phyloP scores from a whole-genome alignment of 1,140 invertebrate genomes.

The Heliconius hermathena region DNA sequence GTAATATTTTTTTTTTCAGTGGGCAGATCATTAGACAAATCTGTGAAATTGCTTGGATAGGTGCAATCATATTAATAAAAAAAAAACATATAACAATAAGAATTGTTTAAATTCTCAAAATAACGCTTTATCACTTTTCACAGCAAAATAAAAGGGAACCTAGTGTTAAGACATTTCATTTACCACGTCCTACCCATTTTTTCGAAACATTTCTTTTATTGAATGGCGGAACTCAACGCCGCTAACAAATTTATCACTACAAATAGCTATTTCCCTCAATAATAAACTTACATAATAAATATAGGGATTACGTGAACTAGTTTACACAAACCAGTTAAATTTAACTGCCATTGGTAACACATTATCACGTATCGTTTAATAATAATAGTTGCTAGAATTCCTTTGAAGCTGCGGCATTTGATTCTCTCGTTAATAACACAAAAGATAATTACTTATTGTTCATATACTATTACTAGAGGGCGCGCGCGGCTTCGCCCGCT shows the following conservation, averaged over 20 bases:
- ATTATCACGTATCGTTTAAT: slow-evolving; percentile 7
- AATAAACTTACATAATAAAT: background rate
- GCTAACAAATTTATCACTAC: background rate
- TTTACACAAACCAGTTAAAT: background rate
- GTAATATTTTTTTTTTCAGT: too few species aligned
- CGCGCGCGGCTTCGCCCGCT: too few species aligned
- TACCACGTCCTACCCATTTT: background rate
- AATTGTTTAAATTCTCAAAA: too few species aligned
- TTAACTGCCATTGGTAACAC: slow-evolving; percentile 4
- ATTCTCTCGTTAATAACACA: background rate
- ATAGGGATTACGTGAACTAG: background rate
- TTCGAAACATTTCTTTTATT: background rate
- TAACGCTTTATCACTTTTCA: too few species aligned
- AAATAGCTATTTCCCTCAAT: background rate
- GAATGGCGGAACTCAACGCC: background rate
- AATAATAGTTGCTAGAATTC: background rate
- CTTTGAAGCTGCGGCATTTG: background rate
- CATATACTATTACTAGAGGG: background rate
- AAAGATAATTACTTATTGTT: background rate
- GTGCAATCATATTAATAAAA: too few species aligned
- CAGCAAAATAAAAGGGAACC: too few species aligned
- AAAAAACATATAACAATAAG: too few species aligned
- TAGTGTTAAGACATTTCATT: background rate
- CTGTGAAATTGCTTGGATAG: too few species aligned
- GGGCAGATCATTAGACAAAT: too few species aligned